Percentiles rank a stretch among this genome's conserved stretches.
phyloP scores from a whole-genome alignment of 2,888 invertebrate genomes.

The Xestoiulus laeticollis region DNA sequence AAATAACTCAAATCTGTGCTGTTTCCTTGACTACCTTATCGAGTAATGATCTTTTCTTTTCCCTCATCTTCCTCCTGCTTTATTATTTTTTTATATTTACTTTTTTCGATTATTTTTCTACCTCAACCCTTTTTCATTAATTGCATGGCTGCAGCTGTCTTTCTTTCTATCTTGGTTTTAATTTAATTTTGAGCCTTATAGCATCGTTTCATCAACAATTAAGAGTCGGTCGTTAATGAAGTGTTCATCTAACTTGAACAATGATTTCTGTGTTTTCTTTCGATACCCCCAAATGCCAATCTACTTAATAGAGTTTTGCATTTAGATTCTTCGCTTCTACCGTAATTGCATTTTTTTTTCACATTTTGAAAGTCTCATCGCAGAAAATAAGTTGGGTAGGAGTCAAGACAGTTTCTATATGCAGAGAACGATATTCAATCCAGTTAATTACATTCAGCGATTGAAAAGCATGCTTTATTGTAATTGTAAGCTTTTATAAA shows the following conservation, averaged over 20 bases:
- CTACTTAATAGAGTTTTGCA: background rate
- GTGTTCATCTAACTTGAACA: conserved; percentile 23
- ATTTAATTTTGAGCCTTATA: conserved; percentile 9
- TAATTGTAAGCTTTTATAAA: background rate
- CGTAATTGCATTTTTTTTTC: background rate
- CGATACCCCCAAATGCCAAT: background rate
- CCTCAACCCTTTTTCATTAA: background rate
- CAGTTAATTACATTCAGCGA: conserved; percentile 7
- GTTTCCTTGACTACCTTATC: conserved; percentile 43
- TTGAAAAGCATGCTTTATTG: background rate
- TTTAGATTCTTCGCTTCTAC: background rate
- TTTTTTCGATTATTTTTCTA: conserved; percentile 22
- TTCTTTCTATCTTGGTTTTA: background rate
- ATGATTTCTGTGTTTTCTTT: conserved; percentile 15
- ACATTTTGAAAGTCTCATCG: background rate
- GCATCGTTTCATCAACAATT: background rate
- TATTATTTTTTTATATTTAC: background rate
- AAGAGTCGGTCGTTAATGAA: conserved; percentile 23
- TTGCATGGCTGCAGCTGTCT: background rate
- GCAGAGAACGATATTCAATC: background rate
- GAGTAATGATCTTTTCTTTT: conserved; percentile 19
- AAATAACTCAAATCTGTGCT: conserved; percentile 43
- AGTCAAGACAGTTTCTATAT: background rate
- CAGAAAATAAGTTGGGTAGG: background rate
- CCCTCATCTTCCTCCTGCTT: background rate